Base-by-base conservation (phyloP, 2,113 vertebrate species). In the Poecilia latipinna region DNA sequence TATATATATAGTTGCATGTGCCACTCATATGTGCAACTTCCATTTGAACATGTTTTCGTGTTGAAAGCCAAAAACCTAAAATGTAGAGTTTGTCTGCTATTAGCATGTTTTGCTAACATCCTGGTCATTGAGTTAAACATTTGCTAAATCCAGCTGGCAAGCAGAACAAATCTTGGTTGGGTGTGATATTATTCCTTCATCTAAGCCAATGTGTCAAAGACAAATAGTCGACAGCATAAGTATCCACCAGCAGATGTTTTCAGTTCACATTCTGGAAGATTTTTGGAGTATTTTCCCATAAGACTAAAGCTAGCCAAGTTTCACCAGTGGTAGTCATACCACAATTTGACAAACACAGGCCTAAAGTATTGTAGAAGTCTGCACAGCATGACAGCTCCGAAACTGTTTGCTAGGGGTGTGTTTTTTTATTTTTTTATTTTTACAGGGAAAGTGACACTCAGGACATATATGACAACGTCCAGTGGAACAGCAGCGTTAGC, bases 401-500 rank as follows among this genome's bases (percentile, higher is more conserved):
- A 10, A 26, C 63, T 29, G 15, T 4, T 37, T 22, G 1, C 11
- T 3, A 24, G 12, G 19, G 4, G 51, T 24, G n/a, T 5, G 12
- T 13, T 4, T 42, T 42, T 8, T n/a, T 1, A 4, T 35, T 12
- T 64, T 1, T 2, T 0, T 35, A 29, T 37, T 15, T 75, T 66
- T 75, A 84, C 91, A 96, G 96, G 95, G 60, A 93, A 79, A 95
- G 94, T 72, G 86, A 78, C 44, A 93, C 85, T 71, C 90, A 90
- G 82, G 90, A 93, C n/a, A 88, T 39, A 28, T 91, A 87, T 31
- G 90, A 91, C 79, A 80, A 89, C 72, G 63, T 90, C 60, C 74
- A 83, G 79, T 93, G 94, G 92, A 91, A 92, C 91, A 82, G 92
- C 80, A 12, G 77, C 89, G 76, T 78, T 0, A 83, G 90, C 48